A percentile compares a stretch with the other conserved stretches of the same genome.
Conservation (phyloP, 2,888 invertebrate genomes). For the Oegoconia quadripuncta region DNA sequence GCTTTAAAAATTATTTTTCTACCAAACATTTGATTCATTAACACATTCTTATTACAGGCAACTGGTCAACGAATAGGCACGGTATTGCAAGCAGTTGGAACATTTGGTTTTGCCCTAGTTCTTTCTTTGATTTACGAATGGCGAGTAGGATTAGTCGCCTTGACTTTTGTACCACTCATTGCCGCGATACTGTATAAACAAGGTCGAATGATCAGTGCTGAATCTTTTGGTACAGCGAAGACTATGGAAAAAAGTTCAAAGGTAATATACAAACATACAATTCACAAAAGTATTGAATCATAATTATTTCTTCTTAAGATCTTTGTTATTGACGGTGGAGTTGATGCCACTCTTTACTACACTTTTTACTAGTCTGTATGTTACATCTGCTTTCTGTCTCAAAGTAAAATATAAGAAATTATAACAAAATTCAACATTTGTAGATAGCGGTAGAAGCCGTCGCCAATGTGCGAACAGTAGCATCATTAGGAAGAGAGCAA, state of each 20-base stretch:
- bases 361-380: too few relatives aligned
- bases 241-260: conserved; percentile 86
- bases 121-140: conserved; percentile 86
- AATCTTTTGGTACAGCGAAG: conserved; percentile 83
- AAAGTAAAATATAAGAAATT: too few relatives aligned
- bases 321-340: too few relatives aligned
- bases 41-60: conserved; percentile 72
- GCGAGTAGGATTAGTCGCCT: conserved; percentile 85
- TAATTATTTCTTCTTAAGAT: too few relatives aligned
- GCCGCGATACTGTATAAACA: conserved; percentile 83
- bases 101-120: conserved; percentile 81
- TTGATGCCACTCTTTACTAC: too few relatives aligned
- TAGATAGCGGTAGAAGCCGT: conserved; percentile 88
- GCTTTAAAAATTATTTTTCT: too few relatives aligned
- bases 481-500: conserved; percentile 84
- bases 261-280: conserved; percentile 59
- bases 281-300: too few relatives aligned
- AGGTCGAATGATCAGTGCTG: conserved; percentile 81
- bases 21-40: too few relatives aligned
- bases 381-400: too few relatives aligned
- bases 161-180: conserved; percentile 86
- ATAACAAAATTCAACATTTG: background rate
- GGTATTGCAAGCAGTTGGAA: conserved; percentile 85
- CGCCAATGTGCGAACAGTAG: conserved; percentile 87
- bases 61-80: conserved; percentile 90